These are phyloP conservation scores for Pyrgilauda ruficollis DNA, from an alignment of 2,113 vertebrate genomes.

Conservation along the genomic window DNA sequence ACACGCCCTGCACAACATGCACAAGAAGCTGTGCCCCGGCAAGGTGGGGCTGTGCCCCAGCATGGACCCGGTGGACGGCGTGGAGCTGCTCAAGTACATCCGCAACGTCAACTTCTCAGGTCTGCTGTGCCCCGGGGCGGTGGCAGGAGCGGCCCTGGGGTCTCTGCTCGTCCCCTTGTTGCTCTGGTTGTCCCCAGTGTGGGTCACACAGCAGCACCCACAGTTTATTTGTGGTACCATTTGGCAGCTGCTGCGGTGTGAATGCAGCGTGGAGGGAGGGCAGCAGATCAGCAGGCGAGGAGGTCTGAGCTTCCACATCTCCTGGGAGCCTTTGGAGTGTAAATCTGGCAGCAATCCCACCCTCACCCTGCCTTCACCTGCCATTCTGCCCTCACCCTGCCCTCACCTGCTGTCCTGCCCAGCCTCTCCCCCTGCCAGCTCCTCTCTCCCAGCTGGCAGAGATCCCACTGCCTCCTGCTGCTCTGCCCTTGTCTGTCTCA, in stretches of 20 bases:
- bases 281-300: not conserved
- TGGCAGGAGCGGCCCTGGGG: accelerated
- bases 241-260: accelerated
- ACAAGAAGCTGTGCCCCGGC: conserved; percentile 88
- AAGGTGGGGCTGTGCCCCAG: conserved; percentile 87
- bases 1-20: conserved; percentile 92
- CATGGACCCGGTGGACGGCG: conserved; percentile 90
- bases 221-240: accelerated
- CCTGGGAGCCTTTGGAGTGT: not conserved
- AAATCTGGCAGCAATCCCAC: not conserved
- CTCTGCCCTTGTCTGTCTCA: not conserved
- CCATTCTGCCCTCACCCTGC: not conserved
- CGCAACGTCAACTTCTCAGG: conserved; percentile 94
- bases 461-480: not conserved
- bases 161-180: not conserved
- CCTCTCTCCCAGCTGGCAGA: not conserved
- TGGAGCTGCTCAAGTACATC: conserved; percentile 92
- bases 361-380: not conserved
- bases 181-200: accelerated
- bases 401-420: not conserved
- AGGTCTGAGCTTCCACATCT: not conserved
- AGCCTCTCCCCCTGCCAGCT: not conserved
- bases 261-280: not conserved
- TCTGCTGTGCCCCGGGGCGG: not conserved
- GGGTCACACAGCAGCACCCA: not conserved